Evolutionary conservation across 1,140 invertebrate genomes (phyloP), one percentile per base, ranked within the genome.

Genomic region (Littorina saxatilis): DNA sequence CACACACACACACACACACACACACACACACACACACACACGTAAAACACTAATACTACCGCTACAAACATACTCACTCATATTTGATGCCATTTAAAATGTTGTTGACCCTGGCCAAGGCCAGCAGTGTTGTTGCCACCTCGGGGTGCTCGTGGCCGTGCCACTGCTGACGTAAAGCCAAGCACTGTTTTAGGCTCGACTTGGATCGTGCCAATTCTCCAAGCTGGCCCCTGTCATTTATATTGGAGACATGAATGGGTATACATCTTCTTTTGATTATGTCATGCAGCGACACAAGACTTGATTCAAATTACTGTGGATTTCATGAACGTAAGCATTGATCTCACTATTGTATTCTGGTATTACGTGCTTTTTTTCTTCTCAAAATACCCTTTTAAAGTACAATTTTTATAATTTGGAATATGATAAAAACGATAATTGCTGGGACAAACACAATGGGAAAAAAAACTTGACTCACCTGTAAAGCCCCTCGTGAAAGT

Each of bases 91-190:
- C n/a, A n/a, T n/a, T n/a, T n/a, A n/a, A n/a, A n/a, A 52, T 47
- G 52, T 50, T 80, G 27, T 84, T 76, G 7, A 86, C 52, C 13
- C 79, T 70, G 9, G 85, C 88, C 9, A 89, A 75, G 9, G 70
- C 73, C 58, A 80, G 85, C 15, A 88, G 63, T 17, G 84, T 80
- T 27, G 89, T 87, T n/a, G 89, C 88, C 32, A 91, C 87, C 43
- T 87, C 50, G 15, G 89, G 85, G 68, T 91, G 89, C n/a, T 78
- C 70, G 61, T 84, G 85, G 2, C 90, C 90, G 81, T 84, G 90
- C 87, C 89, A 90, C 68, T 83, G 84, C 58, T 90, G 84, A 52
- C 89, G 63, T 37, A 87, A 76, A 11, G 68, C 79, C 29, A 91
- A 52, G 63, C 86, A 82, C 63, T 90, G 84, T 20, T 85, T 74